Evolutionary conservation across 2,113 vertebrate species (phyloP), one percentile per base, ranked within the genome.

Genomic region (Procavia capensis): DNA sequence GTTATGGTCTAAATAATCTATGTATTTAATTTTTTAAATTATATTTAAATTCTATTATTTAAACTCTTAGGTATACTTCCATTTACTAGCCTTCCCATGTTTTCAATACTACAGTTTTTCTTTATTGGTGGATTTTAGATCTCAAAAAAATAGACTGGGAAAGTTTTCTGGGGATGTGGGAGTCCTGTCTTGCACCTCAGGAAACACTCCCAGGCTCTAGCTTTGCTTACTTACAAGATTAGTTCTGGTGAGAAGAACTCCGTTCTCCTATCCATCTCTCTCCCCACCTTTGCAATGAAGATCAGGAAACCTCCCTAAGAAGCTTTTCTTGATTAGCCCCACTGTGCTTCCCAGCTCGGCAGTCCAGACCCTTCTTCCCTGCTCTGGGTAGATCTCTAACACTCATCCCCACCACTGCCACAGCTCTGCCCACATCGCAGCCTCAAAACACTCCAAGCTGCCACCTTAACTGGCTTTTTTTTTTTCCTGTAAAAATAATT

Each of bases 301-400:
- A 97, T 96, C 93, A 96, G 88, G 83, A 78, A 93, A 95, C 93
- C 72, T 96, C 84, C 20, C 75, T 95, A 96, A 96, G 95, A 94
- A 86, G 95, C 96, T 97, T 97, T 97, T 94, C 94, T 86, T 88
- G 88, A 97, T 97, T 96, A 96, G 94, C 88, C 54, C 89, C 88
- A 74, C 92, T 20, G 36, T n/a, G 79, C 93, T 95, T 95, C 61
- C n/a, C 85, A 82, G 91, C 68, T n/a, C n/a, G n/a, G n/a, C n/a
- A n/a, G n/a, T n/a, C n/a, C n/a, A n/a, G n/a, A n/a, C n/a, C n/a
- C n/a, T n/a, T n/a, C n/a, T n/a, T n/a, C n/a, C n/a, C n/a, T n/a
- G n/a, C n/a, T n/a, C n/a, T n/a, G n/a, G n/a, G n/a, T n/a, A n/a
- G n/a, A n/a, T n/a, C n/a, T n/a, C n/a, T n/a, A n/a, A n/a, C n/a